Conservation (phyloP, 2,888 invertebrate genomes). For the Thera obeliscata region DNA sequence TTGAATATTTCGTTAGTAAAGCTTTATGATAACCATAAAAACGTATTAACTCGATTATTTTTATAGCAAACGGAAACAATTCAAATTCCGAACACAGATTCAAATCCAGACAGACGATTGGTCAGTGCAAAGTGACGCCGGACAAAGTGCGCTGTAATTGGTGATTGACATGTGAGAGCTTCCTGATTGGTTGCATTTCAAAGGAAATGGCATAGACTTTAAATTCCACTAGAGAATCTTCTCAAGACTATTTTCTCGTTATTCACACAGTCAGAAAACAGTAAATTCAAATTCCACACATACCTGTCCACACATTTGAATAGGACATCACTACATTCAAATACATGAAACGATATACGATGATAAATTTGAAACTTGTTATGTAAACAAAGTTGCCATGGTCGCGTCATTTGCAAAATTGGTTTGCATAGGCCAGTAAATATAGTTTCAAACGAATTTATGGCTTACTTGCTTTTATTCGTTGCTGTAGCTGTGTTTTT, state of each 20-base stretch:
- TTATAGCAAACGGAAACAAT: conserved; percentile 47
- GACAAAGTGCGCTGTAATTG: conserved; percentile 80
- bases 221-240: conserved; percentile 47
- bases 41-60: conserved; percentile 21
- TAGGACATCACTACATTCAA: conserved; percentile 31
- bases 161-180: conserved; percentile 79
- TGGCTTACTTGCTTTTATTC: conserved; percentile 13
- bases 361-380: conserved; percentile 20
- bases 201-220: conserved; percentile 48
- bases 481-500: not conserved
- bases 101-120: conserved; percentile 71
- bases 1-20: conserved; percentile 8
- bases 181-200: conserved; percentile 69
- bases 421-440: conserved; percentile 30
- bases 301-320: conserved; percentile 13
- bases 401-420: conserved; percentile 33
- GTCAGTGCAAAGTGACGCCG: conserved; percentile 62
- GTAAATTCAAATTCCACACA: conserved; percentile 7
- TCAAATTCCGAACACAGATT: conserved; percentile 65
- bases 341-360: conserved; percentile 20
- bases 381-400: conserved; percentile 22
- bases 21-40: conserved; percentile 10
- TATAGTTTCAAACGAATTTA: conserved; percentile 21
- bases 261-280: not conserved
- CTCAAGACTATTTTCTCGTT: not conserved